A percentile compares a stretch with the other conserved stretches of the same genome.
These are phyloP conservation scores for Pygoscelis antarcticus DNA, from an alignment of 2,113 vertebrate genomes.

Conservation along the genomic window DNA sequence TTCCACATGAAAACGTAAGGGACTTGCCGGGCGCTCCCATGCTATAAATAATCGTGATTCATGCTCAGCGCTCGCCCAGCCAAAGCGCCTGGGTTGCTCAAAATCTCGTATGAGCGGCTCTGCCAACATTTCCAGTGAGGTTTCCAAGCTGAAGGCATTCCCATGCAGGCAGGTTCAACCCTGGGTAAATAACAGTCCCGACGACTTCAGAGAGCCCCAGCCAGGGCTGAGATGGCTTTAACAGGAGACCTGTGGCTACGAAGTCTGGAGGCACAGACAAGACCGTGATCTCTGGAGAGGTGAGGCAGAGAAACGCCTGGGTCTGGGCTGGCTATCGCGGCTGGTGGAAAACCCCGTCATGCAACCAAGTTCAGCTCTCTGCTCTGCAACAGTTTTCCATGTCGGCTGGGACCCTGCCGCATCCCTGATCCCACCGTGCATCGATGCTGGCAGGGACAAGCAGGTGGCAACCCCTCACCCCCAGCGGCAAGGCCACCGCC, in stretches of 20 bases:
- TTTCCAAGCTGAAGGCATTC: conserved; percentile 57
- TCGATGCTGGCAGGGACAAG: neutral
- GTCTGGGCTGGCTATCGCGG: neutral
- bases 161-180: conserved; percentile 27
- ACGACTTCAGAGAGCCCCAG: neutral
- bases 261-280: neutral
- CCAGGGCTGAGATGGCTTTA: conserved; percentile 45
- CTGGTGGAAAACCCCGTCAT: neutral
- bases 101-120: neutral
- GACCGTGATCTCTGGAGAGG: neutral
- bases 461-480: accelerated
- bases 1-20: neutral
- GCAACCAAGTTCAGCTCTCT: accelerated
- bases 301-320: neutral
- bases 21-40: neutral
- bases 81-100: conserved; percentile 4
- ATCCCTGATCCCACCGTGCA: accelerated
- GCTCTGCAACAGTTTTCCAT: neutral
- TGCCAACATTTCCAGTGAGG: conserved; percentile 57
- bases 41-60: conserved; percentile 63
- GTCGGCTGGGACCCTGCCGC: neutral
- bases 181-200: neutral
- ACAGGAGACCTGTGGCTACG: neutral
- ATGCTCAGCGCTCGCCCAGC: neutral
- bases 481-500: accelerated